phyloP scores from a whole-genome alignment of 1,140 invertebrate genomes.

The Octopus sinensis region DNA sequence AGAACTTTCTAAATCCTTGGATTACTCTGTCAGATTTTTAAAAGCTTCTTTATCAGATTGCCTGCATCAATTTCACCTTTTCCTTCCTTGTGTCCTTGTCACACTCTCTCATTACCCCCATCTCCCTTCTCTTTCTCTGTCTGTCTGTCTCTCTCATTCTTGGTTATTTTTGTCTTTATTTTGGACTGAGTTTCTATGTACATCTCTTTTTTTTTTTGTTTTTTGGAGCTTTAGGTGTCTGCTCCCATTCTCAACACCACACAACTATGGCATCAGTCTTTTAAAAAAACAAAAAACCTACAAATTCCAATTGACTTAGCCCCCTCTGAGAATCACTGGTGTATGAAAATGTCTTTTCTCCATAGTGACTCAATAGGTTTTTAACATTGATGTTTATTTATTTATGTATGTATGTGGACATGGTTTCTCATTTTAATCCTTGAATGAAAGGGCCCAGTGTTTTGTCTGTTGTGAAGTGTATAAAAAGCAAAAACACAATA shows the following conservation, averaged over 20 bases:
- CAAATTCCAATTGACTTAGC: background rate
- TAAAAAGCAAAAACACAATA: no score
- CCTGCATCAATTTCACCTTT: background rate
- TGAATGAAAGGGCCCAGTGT: no score
- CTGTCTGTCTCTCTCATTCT: background rate
- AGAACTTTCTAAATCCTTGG: background rate
- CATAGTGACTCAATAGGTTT: no score
- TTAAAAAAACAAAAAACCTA: background rate
- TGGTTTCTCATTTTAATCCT: no score
- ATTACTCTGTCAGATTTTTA: slow-evolving; percentile 10
- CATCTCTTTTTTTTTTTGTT: background rate
- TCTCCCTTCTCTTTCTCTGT: background rate
- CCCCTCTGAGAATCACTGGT: no score
- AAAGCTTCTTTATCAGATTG: background rate
- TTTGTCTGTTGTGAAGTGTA: no score
- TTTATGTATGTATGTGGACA: no score
- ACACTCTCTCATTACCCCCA: background rate
- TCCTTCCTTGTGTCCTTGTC: background rate
- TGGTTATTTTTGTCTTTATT: background rate
- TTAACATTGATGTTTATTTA: no score
- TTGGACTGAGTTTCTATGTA: background rate
- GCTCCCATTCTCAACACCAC: background rate
- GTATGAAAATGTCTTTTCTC: no score
- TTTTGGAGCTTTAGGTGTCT: background rate
- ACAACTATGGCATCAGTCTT: background rate